Evolutionary conservation across 2,797 vertebrate genomes (phyloP).

Genomic region (Cebuella pygmaea): DNA sequence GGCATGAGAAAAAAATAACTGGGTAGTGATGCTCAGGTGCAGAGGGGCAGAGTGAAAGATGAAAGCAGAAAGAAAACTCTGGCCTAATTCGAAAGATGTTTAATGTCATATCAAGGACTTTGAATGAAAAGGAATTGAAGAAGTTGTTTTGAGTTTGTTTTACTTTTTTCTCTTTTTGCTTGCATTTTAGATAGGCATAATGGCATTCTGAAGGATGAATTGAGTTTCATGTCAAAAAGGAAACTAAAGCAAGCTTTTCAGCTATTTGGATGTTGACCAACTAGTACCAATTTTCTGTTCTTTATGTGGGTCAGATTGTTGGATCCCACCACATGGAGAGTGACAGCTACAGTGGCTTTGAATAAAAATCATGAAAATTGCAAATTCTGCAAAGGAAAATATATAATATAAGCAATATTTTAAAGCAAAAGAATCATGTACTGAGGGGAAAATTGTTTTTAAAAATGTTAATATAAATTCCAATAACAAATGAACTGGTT

Average conservation of each 20-base stretch:
- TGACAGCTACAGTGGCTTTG: not conserved
- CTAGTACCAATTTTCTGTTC: not conserved
- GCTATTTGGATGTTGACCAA: not conserved
- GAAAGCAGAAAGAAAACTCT: not conserved
- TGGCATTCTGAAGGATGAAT: not conserved
- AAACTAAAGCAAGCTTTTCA: not conserved
- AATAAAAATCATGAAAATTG: not conserved
- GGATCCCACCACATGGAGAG: not conserved
- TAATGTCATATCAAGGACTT: not conserved
- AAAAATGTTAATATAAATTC: not conserved
- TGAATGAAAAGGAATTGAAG: not conserved
- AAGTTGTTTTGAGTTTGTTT: not conserved
- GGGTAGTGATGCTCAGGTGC: not conserved
- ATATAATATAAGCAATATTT: not conserved
- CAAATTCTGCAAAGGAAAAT: not conserved
- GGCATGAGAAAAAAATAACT: not conserved
- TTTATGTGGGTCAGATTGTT: not conserved
- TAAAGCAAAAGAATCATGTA: not conserved
- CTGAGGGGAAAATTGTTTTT: not conserved
- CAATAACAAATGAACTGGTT: not conserved
- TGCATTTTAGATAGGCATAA: not conserved
- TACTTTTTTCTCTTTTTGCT: not conserved
- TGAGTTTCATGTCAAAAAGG: not conserved
- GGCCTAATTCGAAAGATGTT: not conserved
- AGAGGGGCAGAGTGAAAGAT: not conserved